Evolutionary conservation across 2,113 vertebrate genomes (phyloP).

Genomic region (Phylloscopus trochilus): DNA sequence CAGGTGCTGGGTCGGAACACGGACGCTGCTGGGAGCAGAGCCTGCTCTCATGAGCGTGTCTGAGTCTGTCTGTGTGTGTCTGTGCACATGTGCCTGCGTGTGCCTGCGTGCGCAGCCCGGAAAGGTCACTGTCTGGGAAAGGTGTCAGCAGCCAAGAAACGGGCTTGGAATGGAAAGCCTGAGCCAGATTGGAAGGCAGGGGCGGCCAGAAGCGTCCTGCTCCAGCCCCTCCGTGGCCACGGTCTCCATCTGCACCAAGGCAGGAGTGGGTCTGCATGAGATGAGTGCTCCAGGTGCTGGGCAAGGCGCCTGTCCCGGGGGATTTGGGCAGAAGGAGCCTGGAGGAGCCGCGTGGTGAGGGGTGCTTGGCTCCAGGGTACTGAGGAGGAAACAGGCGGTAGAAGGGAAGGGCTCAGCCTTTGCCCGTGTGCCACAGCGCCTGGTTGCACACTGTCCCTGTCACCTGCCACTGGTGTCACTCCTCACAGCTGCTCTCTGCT

Average conservation of each 20-base stretch:
- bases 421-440: background rate
- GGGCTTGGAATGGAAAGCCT: background rate
- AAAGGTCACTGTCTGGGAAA: background rate
- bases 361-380: fast-evolving
- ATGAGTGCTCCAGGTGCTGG: background rate
- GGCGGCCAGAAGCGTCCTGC: background rate
- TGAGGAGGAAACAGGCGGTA: fast-evolving
- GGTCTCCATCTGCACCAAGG: background rate
- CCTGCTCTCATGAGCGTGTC: background rate
- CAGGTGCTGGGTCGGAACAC: fast-evolving
- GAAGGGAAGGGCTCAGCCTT: background rate
- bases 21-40: fast-evolving
- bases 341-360: fast-evolving
- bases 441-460: background rate
- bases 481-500: background rate
- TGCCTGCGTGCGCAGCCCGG: fast-evolving
- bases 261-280: fast-evolving
- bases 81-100: background rate
- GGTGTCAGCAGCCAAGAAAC: constrained; percentile 8
- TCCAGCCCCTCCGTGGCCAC: background rate
- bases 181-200: background rate
- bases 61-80: background rate
- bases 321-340: background rate
- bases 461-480: background rate
- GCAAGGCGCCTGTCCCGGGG: fast-evolving